Evolutionary conservation across 2,113 vertebrate species (phyloP), one percentile per base, ranked within the genome.

Genomic region (Potamarius usumacintae): DNA sequence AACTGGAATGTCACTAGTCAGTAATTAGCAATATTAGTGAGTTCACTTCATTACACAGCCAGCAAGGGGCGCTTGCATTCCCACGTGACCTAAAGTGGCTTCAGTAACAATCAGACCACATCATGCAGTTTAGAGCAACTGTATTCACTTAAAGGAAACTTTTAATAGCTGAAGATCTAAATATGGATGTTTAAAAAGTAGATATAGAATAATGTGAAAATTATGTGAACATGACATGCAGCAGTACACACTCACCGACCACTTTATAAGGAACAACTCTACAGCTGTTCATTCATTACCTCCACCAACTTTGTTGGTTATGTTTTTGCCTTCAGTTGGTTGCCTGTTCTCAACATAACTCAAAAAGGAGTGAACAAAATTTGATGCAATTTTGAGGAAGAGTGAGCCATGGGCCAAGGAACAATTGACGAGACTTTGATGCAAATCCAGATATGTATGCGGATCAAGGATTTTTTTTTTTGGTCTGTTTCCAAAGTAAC

Each of bases 1-100:
- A 48, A 74, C 48, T 74, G 0, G 0, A 74, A 10, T 74, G 30
- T 3, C 8, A 63, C 9, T 1, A 69, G 65, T 69, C 67, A 76
- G 17, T 50, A 11, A n/a, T 77, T 52, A 50, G 42, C 18, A 74
- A 9, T 2, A 71, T 82, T 7, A 53, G 22, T 76, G 1, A 76
- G 27, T 53, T n/a, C 25, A 83, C 22, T 83, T 53, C 27, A 72
- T 48, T 0, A 25, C 18, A 20, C 34, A 22, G 48, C 50, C 87
- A 82, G 42, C 27, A 80, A 62, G 77, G n/a, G 84, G 83, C 53
- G 53, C 83, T 62, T 80, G 72, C 25, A 52, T 27, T 48, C 65
- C 42, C 15, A 60, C 42, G 25, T 78, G 74, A 77, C 74, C 48
- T 12, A 22, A 76, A 25, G 20, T 27, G n/a, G 17, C 7, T 48